A percentile compares a stretch with the other conserved stretches of the same genome.
Evolutionary conservation across 2,113 vertebrate species (phyloP).

Genomic region (Capricornis sumatraensis): DNA sequence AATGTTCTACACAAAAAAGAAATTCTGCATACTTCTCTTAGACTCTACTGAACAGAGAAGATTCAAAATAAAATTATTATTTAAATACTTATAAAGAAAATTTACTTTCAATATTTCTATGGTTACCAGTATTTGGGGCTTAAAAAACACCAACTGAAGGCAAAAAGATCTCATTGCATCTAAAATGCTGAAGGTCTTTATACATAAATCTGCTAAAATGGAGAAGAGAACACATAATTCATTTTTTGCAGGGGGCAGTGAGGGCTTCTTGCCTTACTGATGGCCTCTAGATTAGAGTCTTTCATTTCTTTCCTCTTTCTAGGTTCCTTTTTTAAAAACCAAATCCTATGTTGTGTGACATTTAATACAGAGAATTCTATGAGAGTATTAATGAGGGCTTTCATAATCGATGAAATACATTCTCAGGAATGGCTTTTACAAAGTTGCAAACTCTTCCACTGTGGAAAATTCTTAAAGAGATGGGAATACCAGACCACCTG

Average conservation of each 20-base stretch:
- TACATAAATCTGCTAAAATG: not conserved
- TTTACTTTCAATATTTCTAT: conserved; percentile 37
- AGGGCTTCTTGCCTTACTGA: not conserved
- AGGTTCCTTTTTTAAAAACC: not conserved
- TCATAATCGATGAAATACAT: not conserved
- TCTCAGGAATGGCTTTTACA: not conserved
- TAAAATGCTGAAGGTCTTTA: not conserved
- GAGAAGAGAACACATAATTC: not conserved
- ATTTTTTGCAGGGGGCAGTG: not conserved
- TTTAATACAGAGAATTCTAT: not conserved
- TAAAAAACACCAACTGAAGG: not conserved
- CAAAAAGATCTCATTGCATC: not conserved
- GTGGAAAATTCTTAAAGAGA: not conserved
- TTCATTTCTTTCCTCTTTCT: not conserved
- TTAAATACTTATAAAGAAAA: conserved; percentile 45
- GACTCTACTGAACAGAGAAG: not conserved
- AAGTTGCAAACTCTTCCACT: not conserved
- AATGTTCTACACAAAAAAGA: conserved; percentile 14
- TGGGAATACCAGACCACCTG: not conserved
- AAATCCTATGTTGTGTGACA: not conserved
- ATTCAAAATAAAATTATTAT: conserved; percentile 46
- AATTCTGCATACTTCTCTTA: not conserved
- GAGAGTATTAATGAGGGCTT: not conserved
- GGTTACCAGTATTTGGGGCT: not conserved
- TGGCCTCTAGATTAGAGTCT: not conserved